These are phyloP conservation scores for Bombus sylvicola DNA, from an alignment of 1,140 invertebrate genomes.

Conservation along the genomic window DNA sequence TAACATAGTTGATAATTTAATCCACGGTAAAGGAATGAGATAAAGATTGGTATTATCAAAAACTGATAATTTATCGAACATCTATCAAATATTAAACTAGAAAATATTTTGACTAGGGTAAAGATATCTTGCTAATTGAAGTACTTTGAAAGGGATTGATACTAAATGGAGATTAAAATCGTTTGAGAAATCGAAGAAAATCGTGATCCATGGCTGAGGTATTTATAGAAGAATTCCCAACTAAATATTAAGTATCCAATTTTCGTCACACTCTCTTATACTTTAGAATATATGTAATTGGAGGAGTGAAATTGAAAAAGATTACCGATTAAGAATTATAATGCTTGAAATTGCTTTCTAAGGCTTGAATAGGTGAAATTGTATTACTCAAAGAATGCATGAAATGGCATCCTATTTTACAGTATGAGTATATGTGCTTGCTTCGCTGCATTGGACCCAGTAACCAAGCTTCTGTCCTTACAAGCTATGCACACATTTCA, in stretches of 20 bases:
- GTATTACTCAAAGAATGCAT: background rate
- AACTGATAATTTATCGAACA: background rate
- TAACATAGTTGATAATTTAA: background rate
- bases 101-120: background rate
- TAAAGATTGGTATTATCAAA: background rate
- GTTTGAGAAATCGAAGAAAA: background rate
- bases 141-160: background rate
- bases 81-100: background rate
- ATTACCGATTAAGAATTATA: background rate
- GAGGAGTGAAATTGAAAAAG: conserved; percentile 1
- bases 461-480: conserved; percentile 59
- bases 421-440: background rate
- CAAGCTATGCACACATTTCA: conserved; percentile 1
- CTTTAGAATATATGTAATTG: background rate
- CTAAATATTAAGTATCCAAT: background rate
- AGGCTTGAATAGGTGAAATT: background rate
- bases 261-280: background rate
- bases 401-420: background rate
- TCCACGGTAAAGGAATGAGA: background rate
- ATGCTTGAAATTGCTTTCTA: background rate
- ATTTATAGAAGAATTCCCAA: background rate
- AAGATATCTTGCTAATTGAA: background rate
- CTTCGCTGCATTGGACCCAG: conserved; percentile 50
- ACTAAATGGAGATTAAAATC: background rate
- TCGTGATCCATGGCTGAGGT: too few species aligned